These are phyloP conservation scores for Philhelius pedissequus DNA, from an alignment of 2,888 invertebrate genomes.

Conservation along the genomic window DNA sequence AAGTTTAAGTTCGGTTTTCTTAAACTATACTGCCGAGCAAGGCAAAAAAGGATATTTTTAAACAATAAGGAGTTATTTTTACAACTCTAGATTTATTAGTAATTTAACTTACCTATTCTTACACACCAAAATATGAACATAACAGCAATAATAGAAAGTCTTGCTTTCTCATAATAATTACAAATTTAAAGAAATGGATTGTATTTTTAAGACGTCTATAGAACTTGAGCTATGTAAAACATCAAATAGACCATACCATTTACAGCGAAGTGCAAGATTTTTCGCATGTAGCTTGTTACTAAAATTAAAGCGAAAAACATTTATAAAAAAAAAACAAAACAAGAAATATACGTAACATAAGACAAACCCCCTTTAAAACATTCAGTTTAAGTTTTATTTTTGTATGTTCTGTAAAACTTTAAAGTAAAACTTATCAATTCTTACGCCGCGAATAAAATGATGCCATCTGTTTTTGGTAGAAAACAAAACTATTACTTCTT, in stretches of 20 bases:
- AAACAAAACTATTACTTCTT: conserved; percentile 2
- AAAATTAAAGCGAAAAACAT: not conserved
- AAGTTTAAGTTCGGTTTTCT: too few relatives aligned
- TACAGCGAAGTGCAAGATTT: not conserved
- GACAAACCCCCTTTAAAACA: conserved; percentile 39
- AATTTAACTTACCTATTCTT: too few relatives aligned
- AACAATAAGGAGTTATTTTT: too few relatives aligned
- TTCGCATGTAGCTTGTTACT: not conserved
- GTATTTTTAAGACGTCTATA: not conserved
- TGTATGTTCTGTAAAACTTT: conserved; percentile 25
- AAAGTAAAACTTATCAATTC: conserved; percentile 8
- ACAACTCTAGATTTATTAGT: too few relatives aligned
- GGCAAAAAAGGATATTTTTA: too few relatives aligned
- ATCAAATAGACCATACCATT: conserved; percentile 52
- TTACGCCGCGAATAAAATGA: not conserved
- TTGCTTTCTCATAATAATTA: not conserved
- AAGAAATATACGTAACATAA: not conserved
- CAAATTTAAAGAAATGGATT: not conserved
- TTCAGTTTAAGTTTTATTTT: conserved; percentile 25
- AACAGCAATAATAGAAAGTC: not conserved
- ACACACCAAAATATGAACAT: too few relatives aligned
- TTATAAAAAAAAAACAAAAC: not conserved
- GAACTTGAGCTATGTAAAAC: conserved; percentile 32
- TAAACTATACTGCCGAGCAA: too few relatives aligned
- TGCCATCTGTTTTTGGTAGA: conserved; percentile 10